Conservation (phyloP, 2,888 invertebrate genomes). For the Diloba caeruleocephala region DNA sequence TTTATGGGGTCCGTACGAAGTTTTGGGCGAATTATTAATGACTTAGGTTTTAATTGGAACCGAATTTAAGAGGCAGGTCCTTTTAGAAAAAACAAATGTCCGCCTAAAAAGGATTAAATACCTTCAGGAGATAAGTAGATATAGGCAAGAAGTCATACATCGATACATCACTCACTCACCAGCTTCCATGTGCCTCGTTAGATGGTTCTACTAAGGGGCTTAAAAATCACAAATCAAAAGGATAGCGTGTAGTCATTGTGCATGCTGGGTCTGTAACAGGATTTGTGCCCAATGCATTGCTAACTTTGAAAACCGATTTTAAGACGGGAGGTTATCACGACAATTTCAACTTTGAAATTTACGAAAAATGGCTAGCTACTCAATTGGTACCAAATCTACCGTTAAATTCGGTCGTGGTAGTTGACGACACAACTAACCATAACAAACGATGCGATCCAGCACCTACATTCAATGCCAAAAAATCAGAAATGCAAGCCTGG, state of each 20-base stretch:
- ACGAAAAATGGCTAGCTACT: slow-evolving; percentile 51
- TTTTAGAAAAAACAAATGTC: slow-evolving; percentile 37
- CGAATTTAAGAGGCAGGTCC: slow-evolving; percentile 26
- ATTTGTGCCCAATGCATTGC: slow-evolving; percentile 35
- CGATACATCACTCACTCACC: slow-evolving; percentile 1
- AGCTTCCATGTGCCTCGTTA: background rate
- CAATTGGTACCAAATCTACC: slow-evolving; percentile 57
- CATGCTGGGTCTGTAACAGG: slow-evolving; percentile 38
- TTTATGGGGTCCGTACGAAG: no score
- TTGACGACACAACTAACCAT: slow-evolving; percentile 55
- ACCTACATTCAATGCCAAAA: slow-evolving; percentile 35
- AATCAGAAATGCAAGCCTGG: slow-evolving; percentile 2
- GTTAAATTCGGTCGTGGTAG: slow-evolving; percentile 43
- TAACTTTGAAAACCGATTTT: slow-evolving; percentile 34
- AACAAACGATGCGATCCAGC: slow-evolving; percentile 38
- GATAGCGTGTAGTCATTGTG: slow-evolving; percentile 16
- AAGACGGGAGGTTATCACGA: slow-evolving; percentile 29
- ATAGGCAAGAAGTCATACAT: slow-evolving; percentile 4
- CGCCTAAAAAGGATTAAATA: slow-evolving; percentile 8
- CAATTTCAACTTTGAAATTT: slow-evolving; percentile 52
- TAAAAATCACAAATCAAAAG: background rate
- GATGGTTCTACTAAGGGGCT: background rate
- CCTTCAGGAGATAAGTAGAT: slow-evolving; percentile 1
- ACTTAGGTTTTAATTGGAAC: no score
- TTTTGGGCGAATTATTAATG: background rate